Conservation (phyloP, 2,113 vertebrate genomes). For the Nothobranchius kuhntae region DNA sequence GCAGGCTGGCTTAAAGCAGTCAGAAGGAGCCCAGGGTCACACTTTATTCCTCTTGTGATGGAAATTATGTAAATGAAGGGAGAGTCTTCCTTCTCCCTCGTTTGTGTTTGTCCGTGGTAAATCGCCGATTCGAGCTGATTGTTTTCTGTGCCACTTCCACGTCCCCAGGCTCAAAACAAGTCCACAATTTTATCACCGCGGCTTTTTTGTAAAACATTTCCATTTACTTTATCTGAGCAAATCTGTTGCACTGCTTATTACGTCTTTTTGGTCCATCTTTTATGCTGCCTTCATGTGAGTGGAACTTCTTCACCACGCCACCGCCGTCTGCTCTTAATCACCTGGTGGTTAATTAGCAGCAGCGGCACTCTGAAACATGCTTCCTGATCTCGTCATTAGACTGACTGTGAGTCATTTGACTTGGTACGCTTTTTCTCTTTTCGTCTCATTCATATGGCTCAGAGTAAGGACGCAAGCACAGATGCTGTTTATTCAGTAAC, state of each 20-base stretch:
- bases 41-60: too few relatives aligned
- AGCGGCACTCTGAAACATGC: background rate
- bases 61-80: too few relatives aligned
- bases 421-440: conserved; percentile 22
- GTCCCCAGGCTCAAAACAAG: background rate
- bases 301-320: background rate
- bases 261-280: background rate
- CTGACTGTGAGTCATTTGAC: conserved; percentile 26
- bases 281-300: background rate
- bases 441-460: conserved; percentile 31
- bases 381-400: conserved; percentile 25
- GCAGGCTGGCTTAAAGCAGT: too few relatives aligned
- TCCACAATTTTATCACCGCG: background rate
- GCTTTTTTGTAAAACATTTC: background rate
- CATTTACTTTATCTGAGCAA: background rate
- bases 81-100: too few relatives aligned
- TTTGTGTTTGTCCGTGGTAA: too few relatives aligned
- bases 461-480: conserved; percentile 7
- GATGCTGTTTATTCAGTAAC: background rate
- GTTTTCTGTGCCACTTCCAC: too few relatives aligned
- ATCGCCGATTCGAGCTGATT: too few relatives aligned
- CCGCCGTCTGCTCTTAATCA: background rate
- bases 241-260: background rate
- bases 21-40: too few relatives aligned
- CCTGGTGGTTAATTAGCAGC: background rate